A percentile compares a stretch with the other conserved stretches of the same genome.
phyloP scores from a whole-genome alignment of 35 echinoderm and acorn worm genomes.

The Acanthaster planci region DNA sequence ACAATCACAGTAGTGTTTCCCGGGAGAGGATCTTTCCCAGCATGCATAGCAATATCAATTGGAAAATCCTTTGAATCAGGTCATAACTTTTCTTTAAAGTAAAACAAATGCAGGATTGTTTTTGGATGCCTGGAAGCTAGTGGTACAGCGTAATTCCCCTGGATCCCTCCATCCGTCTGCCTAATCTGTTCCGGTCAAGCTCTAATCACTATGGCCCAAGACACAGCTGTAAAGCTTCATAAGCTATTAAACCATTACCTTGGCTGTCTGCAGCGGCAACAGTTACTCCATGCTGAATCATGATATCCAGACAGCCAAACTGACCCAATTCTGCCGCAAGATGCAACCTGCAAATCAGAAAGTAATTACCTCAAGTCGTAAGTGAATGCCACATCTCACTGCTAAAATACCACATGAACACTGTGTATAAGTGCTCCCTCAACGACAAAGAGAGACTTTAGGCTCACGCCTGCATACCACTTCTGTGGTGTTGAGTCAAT shows the following conservation, averaged over 20 bases:
- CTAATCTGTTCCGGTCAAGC: constrained; percentile 44
- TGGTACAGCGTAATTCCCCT: not conserved
- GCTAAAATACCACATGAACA: too few relatives aligned
- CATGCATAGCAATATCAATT: too few relatives aligned
- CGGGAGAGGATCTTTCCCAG: too few relatives aligned
- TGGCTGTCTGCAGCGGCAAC: constrained; percentile 64
- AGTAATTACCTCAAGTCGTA: not conserved
- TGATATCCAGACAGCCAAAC: constrained; percentile 66
- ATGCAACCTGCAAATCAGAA: constrained; percentile 61
- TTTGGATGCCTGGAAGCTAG: not conserved
- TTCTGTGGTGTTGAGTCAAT: too few relatives aligned
- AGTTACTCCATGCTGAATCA: constrained; percentile 71
- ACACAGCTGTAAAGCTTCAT: not conserved
- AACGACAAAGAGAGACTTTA: too few relatives aligned
- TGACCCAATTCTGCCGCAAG: constrained; percentile 75
- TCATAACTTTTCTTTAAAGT: too few relatives aligned
- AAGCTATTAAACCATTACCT: constrained; percentile 45
- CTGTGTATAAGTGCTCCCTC: too few relatives aligned
- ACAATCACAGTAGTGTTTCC: too few relatives aligned
- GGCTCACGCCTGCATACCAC: too few relatives aligned
- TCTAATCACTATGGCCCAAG: constrained; percentile 23
- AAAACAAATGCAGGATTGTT: too few relatives aligned
- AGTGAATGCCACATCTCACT: too few relatives aligned
- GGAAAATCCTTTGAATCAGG: too few relatives aligned
- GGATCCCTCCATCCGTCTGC: not conserved